These are phyloP conservation scores for Ctenopoma kingsleyae DNA, from an alignment of 2,797 vertebrate genomes.

Conservation along the genomic window DNA sequence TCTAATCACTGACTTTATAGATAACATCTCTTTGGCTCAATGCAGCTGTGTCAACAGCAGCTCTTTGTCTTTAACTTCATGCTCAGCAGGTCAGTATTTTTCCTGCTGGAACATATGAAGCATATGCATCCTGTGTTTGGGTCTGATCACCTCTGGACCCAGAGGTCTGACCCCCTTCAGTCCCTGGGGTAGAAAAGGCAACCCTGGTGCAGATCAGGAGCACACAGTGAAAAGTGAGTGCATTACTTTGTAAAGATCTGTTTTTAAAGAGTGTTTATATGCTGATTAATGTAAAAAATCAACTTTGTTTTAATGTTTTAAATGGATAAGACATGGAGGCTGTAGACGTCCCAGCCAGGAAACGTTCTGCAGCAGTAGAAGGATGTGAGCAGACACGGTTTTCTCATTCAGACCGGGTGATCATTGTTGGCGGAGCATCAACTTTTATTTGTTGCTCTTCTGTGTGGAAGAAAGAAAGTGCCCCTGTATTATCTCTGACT, in stretches of 20 bases:
- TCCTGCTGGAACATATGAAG: slow-evolving; percentile 52
- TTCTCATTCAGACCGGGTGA: slow-evolving; percentile 39
- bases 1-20: slow-evolving; percentile 22
- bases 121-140: slow-evolving; percentile 28
- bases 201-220: not conserved
- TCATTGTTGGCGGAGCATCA: slow-evolving; percentile 65
- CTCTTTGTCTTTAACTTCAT: slow-evolving; percentile 46
- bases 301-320: not conserved
- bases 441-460: slow-evolving; percentile 74
- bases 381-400: slow-evolving; percentile 37
- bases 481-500: slow-evolving; percentile 53
- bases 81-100: slow-evolving; percentile 43
- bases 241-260: not conserved
- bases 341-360: not conserved
- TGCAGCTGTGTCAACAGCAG: slow-evolving; percentile 70
- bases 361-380: slow-evolving; percentile 35
- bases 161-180: slow-evolving; percentile 31
- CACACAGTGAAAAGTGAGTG: too few relatives aligned
- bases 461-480: slow-evolving; percentile 73
- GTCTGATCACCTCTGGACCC: slow-evolving; percentile 26
- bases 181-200: not conserved
- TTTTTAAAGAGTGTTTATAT: not conserved
- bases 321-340: too few relatives aligned
- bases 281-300: not conserved
- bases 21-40: slow-evolving; percentile 37